Conservation (phyloP, 2,888 invertebrate genomes). For the Drosophila greeni region DNA sequence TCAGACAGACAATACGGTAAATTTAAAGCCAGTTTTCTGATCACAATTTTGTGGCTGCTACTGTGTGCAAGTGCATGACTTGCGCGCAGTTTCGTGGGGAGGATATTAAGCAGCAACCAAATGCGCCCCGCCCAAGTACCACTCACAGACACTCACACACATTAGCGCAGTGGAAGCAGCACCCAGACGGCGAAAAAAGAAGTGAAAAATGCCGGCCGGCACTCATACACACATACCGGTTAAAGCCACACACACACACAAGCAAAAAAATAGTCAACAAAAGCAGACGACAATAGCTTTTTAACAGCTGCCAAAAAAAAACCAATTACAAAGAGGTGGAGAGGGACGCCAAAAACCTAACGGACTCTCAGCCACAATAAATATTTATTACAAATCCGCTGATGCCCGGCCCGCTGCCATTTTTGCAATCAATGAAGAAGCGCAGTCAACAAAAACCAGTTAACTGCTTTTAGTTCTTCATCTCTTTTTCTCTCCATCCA, state of each 20-base stretch:
- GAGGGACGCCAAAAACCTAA: conserved; percentile 36
- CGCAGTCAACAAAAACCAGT: conserved; percentile 56
- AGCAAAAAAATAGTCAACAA: conserved; percentile 21
- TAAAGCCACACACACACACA: conserved; percentile 11
- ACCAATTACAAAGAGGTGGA: conserved; percentile 11
- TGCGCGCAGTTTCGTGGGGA: conserved; percentile 51
- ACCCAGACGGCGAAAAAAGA: conserved; percentile 45
- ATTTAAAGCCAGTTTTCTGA: neutral
- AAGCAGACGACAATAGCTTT: conserved; percentile 29
- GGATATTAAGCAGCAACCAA: conserved; percentile 54
- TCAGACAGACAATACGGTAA: neutral
- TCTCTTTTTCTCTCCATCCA: conserved; percentile 11
- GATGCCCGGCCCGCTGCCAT: conserved; percentile 11
- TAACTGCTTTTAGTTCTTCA: conserved; percentile 21
- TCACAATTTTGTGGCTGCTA: conserved; percentile 6
- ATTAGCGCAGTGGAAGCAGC: conserved; percentile 23
- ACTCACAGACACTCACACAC: conserved; percentile 19
- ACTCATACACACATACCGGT: conserved; percentile 20
- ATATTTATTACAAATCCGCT: conserved; percentile 65
- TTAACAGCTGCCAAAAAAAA: conserved; percentile 35
- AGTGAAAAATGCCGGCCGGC: conserved; percentile 62
- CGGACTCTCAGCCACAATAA: conserved; percentile 52
- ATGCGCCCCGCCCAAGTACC: conserved; percentile 59
- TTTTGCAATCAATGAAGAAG: conserved; percentile 43
- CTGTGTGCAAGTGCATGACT: conserved; percentile 33